Percentiles rank a stretch among this genome's conserved stretches.
Evolutionary conservation across 2,888 invertebrate genomes (phyloP).

Genomic region (Melangyna quadrimaculata): DNA sequence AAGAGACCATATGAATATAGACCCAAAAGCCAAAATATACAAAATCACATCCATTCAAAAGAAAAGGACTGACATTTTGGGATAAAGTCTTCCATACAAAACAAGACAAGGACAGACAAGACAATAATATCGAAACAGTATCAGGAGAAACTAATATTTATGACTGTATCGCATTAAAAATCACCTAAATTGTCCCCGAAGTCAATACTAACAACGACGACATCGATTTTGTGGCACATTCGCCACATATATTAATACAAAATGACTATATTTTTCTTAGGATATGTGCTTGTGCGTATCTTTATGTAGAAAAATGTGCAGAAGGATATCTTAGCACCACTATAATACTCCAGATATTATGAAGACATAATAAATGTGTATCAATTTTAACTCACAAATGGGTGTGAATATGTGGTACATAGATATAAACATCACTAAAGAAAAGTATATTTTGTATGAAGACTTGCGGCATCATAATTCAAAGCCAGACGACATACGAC

Average conservation of each 20-base stretch:
- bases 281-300: neutral
- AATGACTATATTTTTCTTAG: neutral
- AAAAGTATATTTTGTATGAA: constrained; percentile 54
- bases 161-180: constrained; percentile 65
- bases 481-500: constrained; percentile 62
- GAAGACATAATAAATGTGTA: constrained; percentile 3
- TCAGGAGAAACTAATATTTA: constrained; percentile 56
- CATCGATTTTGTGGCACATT: constrained; percentile 48
- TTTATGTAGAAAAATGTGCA: neutral
- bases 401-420: constrained; percentile 49
- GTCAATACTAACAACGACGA: constrained; percentile 66
- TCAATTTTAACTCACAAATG: constrained; percentile 38
- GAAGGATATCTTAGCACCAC: constrained; percentile 13
- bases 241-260: neutral
- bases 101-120: constrained; percentile 1
- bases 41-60: constrained; percentile 5
- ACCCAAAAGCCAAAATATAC: neutral
- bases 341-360: neutral
- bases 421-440: constrained; percentile 33
- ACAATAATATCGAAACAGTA: constrained; percentile 50
- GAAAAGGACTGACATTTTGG: constrained; percentile 12
- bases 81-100: constrained; percentile 24
- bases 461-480: constrained; percentile 64
- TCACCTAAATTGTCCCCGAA: constrained; percentile 64
- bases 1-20: neutral